A percentile compares a stretch with the other conserved stretches of the same genome.
Conservation (phyloP, 2,113 vertebrate species). For the Phyllopteryx taeniolatus region DNA sequence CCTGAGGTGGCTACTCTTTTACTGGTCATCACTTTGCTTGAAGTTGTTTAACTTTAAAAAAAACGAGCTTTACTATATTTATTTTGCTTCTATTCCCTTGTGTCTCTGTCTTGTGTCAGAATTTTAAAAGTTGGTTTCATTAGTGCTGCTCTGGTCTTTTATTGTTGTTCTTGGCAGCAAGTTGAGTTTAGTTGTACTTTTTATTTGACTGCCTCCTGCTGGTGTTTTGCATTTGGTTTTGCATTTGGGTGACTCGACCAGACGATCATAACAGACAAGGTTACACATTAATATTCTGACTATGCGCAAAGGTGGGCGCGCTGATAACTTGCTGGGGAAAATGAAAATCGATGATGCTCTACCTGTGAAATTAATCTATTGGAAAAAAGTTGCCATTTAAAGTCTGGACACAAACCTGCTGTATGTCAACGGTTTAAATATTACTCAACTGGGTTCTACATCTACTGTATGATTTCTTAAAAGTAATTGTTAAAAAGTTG, state of each 20-base stretch:
- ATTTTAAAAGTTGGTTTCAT: neutral
- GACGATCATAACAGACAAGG: conserved; percentile 7
- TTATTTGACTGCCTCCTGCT: neutral
- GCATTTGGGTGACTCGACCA: neutral
- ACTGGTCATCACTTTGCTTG: neutral
- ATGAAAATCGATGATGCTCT: conserved; percentile 9
- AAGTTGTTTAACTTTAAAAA: neutral
- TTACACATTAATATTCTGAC: conserved; percentile 26
- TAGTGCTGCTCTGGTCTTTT: neutral
- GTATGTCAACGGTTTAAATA: neutral
- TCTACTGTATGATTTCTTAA: neutral
- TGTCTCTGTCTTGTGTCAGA: neutral
- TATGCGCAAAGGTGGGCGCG: neutral
- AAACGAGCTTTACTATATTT: neutral
- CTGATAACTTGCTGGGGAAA: conserved; percentile 1
- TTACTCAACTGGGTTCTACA: neutral
- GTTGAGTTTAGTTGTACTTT: neutral
- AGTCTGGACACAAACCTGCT: neutral
- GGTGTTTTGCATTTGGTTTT: neutral
- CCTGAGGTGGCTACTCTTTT: neutral
- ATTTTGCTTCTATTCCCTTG: neutral
- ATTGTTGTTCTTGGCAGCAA: neutral
- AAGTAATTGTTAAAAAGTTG: neutral
- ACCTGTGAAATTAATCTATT: neutral
- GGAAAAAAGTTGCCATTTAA: neutral